Conservation (phyloP, 2,888 invertebrate genomes). For the Diarsia rubi region DNA sequence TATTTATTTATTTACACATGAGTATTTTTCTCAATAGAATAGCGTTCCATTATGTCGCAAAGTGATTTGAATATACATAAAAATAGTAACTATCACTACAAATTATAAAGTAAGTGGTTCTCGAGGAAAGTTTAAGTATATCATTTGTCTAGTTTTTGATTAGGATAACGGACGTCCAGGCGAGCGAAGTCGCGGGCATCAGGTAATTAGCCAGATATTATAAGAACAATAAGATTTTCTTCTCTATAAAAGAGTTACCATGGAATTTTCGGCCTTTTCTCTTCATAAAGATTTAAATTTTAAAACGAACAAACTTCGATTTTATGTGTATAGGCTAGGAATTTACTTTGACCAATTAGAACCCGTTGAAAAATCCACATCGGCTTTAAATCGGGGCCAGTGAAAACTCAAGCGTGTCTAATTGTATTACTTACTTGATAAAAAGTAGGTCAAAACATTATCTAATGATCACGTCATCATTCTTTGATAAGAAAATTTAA, state of each 20-base stretch:
- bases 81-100: no score
- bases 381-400: no score
- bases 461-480: background rate
- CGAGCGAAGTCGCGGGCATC: no score
- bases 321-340: background rate
- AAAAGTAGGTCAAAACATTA: slow-evolving; percentile 21
- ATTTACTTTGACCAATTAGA: no score
- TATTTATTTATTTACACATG: background rate
- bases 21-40: background rate
- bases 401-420: background rate
- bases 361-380: no score
- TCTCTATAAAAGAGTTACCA: background rate
- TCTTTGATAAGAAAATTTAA: slow-evolving; percentile 19
- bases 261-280: background rate
- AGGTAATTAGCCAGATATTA: no score
- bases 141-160: no score
- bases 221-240: background rate
- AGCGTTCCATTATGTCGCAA: background rate
- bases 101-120: no score
- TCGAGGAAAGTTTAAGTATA: no score
- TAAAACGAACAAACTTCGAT: background rate
- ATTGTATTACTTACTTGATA: background rate
- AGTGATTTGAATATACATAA: no score
- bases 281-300: background rate
- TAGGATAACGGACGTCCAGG: no score